phyloP scores from a whole-genome alignment of 2,888 invertebrate genomes.

The Oithona nana region DNA sequence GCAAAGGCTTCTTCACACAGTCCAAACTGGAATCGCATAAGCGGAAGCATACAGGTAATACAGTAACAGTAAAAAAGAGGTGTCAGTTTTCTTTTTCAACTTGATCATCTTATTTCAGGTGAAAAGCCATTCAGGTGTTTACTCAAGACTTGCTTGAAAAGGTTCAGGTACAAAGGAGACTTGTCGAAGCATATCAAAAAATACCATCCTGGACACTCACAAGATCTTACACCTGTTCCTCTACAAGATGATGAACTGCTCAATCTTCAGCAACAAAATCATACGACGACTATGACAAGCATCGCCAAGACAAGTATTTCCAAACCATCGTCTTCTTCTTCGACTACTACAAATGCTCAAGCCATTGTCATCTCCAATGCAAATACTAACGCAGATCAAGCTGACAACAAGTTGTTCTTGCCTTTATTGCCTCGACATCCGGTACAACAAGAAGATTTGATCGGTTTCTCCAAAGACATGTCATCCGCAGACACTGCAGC shows the following conservation, averaged over 20 bases:
- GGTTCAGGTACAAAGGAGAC: conserved; percentile 17
- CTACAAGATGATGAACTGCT: conserved; percentile 15
- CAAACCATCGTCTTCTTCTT: not conserved
- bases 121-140: conserved; percentile 17
- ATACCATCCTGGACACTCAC: conserved; percentile 14
- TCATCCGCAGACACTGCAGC: not conserved
- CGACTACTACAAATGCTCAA: not conserved
- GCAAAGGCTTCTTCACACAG: conserved; percentile 17
- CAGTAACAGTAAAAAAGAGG: not conserved
- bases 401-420: conserved; percentile 3
- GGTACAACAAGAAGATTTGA: conserved; percentile 1
- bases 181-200: conserved; percentile 16
- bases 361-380: not conserved
- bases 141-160: conserved; percentile 13
- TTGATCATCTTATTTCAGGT: conserved; percentile 6
- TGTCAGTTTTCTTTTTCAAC: not conserved
- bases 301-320: not conserved
- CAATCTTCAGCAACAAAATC: not conserved
- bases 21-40: conserved; percentile 17
- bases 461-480: not conserved
- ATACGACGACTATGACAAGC: too few species aligned
- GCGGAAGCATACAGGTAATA: conserved; percentile 15
- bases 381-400: not conserved
- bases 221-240: conserved; percentile 11
- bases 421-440: conserved; percentile 13